These are phyloP conservation scores for Apistogramma diplotaenia DNA, from an alignment of 2,113 vertebrate genomes.

Conservation along the genomic window DNA sequence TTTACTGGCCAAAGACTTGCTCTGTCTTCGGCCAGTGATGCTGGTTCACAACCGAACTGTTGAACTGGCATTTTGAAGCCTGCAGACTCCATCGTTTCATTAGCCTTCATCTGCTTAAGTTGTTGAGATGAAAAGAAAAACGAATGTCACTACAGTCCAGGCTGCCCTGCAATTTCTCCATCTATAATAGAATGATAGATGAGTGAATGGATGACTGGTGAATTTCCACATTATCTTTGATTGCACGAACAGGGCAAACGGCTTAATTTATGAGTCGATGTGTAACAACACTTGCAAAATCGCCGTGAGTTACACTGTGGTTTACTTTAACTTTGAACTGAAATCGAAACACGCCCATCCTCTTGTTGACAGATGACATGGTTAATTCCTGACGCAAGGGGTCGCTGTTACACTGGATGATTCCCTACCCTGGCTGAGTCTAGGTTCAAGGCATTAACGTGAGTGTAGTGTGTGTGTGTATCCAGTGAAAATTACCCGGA, in stretches of 20 bases:
- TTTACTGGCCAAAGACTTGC: background rate
- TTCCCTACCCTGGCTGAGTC: background rate
- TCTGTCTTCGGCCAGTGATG: background rate
- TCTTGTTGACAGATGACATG: constrained; percentile 57
- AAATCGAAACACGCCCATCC: constrained; percentile 57
- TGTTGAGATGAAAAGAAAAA: background rate
- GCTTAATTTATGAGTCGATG: background rate
- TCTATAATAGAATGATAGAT: background rate
- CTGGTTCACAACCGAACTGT: background rate
- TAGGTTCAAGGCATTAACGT: constrained; percentile 49
- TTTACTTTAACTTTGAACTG: background rate
- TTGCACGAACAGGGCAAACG: background rate
- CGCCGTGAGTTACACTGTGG: background rate
- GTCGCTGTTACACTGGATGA: constrained; percentile 39
- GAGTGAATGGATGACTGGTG: background rate
- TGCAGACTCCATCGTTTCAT: background rate
- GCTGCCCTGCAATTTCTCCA: background rate
- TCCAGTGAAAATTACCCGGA: constrained; percentile 65
- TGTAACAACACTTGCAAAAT: background rate
- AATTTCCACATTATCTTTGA: background rate
- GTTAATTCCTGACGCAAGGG: constrained; percentile 63
- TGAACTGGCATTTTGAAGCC: background rate
- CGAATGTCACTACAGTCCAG: background rate
- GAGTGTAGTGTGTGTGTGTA: constrained; percentile 25
- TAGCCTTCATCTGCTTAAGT: background rate